Evolutionary conservation across 2,113 vertebrate genomes (phyloP).

Genomic region (Hipposideros armiger): DNA sequence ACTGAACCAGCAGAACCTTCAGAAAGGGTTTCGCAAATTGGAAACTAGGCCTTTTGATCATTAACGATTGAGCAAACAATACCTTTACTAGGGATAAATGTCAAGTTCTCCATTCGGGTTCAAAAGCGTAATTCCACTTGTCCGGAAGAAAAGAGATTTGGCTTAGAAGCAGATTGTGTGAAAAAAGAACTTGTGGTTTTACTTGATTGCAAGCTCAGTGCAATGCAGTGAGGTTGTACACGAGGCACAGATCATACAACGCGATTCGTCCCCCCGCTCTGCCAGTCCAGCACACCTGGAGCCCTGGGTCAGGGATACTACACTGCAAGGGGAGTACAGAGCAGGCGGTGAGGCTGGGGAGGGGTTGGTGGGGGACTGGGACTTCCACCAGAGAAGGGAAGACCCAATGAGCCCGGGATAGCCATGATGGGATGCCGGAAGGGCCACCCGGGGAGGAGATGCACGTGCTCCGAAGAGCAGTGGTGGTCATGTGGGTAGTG

Average conservation of each 20-base stretch:
- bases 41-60: neutral
- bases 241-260: neutral
- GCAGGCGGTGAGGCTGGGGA: neutral
- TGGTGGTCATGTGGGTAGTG: accelerated
- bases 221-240: neutral
- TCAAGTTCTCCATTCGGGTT: neutral
- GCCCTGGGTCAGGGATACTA: neutral
- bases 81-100: neutral
- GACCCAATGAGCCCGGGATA: neutral
- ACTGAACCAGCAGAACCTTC: neutral
- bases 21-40: neutral
- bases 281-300: neutral
- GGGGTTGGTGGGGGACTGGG: neutral
- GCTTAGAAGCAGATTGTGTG: neutral
- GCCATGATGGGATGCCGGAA: neutral
- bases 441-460: accelerated
- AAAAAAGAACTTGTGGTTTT: neutral
- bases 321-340: neutral
- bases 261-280: accelerated
- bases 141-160: conserved; percentile 23
- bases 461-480: no score
- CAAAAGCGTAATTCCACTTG: neutral
- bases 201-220: neutral
- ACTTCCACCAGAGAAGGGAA: neutral
- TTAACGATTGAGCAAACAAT: neutral